Evolutionary conservation across 2,797 vertebrate genomes (phyloP), one percentile per base, ranked within the genome.

Genomic region (Betta splendens): DNA sequence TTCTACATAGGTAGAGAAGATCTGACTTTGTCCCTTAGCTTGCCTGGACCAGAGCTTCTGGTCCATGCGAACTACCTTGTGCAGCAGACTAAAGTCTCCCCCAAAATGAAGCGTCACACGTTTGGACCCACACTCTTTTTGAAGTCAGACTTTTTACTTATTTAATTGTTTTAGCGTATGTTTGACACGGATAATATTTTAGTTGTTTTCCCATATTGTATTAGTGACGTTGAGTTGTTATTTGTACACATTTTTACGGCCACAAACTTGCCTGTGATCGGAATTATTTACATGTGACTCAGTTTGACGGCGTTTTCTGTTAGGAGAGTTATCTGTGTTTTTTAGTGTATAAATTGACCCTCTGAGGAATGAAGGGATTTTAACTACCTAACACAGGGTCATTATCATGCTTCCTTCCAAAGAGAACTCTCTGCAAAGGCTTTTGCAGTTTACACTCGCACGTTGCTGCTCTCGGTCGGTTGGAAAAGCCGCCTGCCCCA

Each of bases 211-310:
- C 0, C 1, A 4, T 13, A 0, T 15, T 40, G n/a, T 23, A 0
- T 10, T 1, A 1, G 0, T 5, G 7, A 10, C 0, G 21, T 21
- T 32, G 8, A 1, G 3, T 3, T 13, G 1, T 1, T 26, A 23
- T 23, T 0, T 40, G 11, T 10, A 16, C 5, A 18, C 28, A 2
- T 50, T 13, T 3, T 8, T 3, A 26, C 1, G 10, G 5, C 18
- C 2, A 17, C 9, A 18, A 0, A 52, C 0, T 9, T 54, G 22
- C 18, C 4, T 2, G 3, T 28, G 6, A 44, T 59, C 82, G 87
- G 75, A 77, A 25, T 23, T 80, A 77, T 85, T 86, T 88, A 62
- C 28, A 55, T 54, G 85, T 49, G 37, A 79, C 86, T 40, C 83
- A 18, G 5, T 4, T 1, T 3, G 35, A 31, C 1, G 26, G 32